Percentiles rank a stretch among this genome's conserved stretches.
These are phyloP conservation scores for Chiroxiphia lanceolata DNA, from an alignment of 2,797 vertebrate genomes.

Conservation along the genomic window DNA sequence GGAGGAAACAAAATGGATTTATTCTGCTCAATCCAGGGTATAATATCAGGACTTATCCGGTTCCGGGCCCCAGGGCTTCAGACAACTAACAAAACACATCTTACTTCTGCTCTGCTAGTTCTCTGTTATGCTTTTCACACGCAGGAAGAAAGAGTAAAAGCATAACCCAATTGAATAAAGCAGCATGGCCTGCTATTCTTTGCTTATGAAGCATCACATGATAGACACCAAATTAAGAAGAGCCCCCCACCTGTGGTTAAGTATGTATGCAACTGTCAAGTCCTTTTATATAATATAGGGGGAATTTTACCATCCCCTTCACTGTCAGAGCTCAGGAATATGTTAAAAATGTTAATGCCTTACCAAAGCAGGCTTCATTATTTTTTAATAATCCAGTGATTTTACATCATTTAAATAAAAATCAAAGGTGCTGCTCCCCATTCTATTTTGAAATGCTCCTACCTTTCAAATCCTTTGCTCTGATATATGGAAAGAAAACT, in stretches of 20 bases:
- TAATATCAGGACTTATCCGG: slow-evolving; percentile 86
- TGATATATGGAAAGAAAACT: not conserved
- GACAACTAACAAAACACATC: slow-evolving; percentile 92
- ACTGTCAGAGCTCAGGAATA: not conserved
- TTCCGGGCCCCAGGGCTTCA: slow-evolving; percentile 90
- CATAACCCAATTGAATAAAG: slow-evolving; percentile 78
- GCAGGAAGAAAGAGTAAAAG: slow-evolving; percentile 80
- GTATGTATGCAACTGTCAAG: slow-evolving; percentile 19
- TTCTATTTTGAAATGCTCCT: not conserved
- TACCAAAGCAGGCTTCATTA: not conserved
- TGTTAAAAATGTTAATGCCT: slow-evolving; percentile 16
- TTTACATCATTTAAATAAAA: not conserved
- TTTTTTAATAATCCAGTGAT: slow-evolving; percentile 8
- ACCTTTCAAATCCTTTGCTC: not conserved
- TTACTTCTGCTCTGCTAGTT: slow-evolving; percentile 92
- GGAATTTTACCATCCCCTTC: not conserved
- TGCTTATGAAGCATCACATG: slow-evolving; percentile 69
- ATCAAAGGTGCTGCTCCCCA: not conserved
- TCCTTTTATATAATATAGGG: not conserved
- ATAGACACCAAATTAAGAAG: slow-evolving; percentile 64
- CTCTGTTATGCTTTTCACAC: slow-evolving; percentile 89
- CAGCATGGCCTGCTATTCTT: slow-evolving; percentile 77
- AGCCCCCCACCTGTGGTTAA: slow-evolving; percentile 48
- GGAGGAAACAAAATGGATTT: slow-evolving; percentile 89
- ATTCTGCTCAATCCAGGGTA: slow-evolving; percentile 84